A percentile compares a stretch with the other conserved stretches of the same genome.
Conservation (phyloP, 2,888 invertebrate species). For the Caenorhabditis sp. region DNA sequence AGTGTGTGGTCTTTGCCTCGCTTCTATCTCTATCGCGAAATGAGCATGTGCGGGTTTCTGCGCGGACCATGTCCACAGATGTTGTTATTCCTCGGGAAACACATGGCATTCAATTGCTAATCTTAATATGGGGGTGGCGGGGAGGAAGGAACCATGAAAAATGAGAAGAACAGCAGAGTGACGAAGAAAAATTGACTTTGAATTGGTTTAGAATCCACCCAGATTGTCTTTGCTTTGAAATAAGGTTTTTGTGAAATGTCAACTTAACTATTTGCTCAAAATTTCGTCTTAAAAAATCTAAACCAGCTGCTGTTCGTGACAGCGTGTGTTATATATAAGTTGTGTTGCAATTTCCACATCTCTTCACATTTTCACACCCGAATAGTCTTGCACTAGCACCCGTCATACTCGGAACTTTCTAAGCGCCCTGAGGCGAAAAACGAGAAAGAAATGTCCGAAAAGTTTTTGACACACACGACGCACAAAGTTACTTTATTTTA, state of each 20-base stretch:
- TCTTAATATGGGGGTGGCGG: conserved; percentile 15
- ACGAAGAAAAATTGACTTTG: too few relatives aligned
- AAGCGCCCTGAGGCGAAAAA: background rate
- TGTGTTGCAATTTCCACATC: background rate
- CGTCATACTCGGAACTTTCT: background rate
- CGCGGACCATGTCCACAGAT: conserved; percentile 49
- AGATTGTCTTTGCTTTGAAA: too few relatives aligned
- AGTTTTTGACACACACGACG: background rate
- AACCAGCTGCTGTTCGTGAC: conserved; percentile 2
- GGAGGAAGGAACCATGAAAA: background rate
- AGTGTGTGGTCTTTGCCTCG: conserved; percentile 42
- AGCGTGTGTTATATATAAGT: background rate
- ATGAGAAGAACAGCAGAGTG: too few relatives aligned
- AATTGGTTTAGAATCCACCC: too few relatives aligned
- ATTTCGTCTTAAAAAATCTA: background rate
- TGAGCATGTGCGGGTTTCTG: conserved; percentile 38
- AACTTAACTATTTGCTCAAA: too few relatives aligned
- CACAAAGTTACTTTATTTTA: background rate
- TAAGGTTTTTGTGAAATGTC: too few relatives aligned
- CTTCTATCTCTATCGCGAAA: conserved; percentile 13
- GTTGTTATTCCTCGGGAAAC: conserved; percentile 46
- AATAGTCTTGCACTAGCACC: background rate
- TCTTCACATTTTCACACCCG: background rate
- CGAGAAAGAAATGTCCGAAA: background rate
- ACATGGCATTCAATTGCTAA: conserved; percentile 46